phyloP scores from a whole-genome alignment of 1,140 invertebrate genomes.

The Diplogasteroides magnus region DNA sequence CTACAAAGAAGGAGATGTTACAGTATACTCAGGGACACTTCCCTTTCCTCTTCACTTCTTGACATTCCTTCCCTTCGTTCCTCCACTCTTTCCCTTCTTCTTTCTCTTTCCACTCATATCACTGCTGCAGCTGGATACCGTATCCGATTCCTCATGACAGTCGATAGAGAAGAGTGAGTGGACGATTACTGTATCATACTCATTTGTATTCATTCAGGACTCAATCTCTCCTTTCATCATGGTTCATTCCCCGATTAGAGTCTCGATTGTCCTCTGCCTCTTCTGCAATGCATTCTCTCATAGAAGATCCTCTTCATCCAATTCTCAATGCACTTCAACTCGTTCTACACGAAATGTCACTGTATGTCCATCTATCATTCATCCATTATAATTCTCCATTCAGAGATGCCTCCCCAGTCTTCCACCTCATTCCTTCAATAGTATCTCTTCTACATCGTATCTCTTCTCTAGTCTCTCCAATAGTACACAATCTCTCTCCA shows the following conservation, averaged over 20 bases:
- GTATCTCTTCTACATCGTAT: conserved; percentile 19
- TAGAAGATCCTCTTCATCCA: not conserved
- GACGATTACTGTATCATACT: not conserved
- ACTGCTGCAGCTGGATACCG: not conserved
- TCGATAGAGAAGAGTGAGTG: not conserved
- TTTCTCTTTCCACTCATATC: not conserved
- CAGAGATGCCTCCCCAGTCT: not conserved
- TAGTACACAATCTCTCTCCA: conserved; percentile 31
- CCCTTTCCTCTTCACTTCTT: not conserved
- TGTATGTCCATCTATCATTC: no score
- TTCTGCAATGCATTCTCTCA: not conserved
- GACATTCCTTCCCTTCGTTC: not conserved
- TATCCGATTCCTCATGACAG: not conserved
- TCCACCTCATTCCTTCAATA: not conserved
- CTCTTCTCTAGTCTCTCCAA: conserved; percentile 18
- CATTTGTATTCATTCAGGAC: no score
- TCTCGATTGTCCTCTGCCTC: not conserved
- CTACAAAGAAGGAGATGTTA: not conserved
- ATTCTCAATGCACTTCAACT: not conserved
- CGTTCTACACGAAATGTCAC: not conserved
- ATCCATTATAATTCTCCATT: not conserved
- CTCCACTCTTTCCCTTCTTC: not conserved
- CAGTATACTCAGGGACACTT: not conserved
- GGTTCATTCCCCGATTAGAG: not conserved
- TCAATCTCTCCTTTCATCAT: not conserved